Conservation (phyloP, 2,888 invertebrate genomes). For the Cataglyphis altisquamis region DNA sequence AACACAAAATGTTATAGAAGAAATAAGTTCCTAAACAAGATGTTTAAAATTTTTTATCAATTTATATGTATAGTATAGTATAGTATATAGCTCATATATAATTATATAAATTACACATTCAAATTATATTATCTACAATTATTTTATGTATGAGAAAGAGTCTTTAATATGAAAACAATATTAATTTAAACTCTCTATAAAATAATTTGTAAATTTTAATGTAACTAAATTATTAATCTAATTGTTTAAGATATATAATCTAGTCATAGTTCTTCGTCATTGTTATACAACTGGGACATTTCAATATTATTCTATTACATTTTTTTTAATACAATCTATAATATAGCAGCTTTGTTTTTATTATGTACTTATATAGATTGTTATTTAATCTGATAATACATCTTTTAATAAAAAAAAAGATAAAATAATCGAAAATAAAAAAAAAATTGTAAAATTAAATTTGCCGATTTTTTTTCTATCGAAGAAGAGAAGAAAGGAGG, state of each 20-base stretch:
- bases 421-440: background rate
- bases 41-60: background rate
- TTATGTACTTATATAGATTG: background rate
- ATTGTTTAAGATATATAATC: conserved; percentile 18
- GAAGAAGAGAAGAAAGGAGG: background rate
- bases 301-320: conserved; percentile 1
- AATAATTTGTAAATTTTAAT: conserved; percentile 11
- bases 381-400: background rate
- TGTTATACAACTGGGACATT: background rate
- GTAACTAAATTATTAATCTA: conserved; percentile 15
- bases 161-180: conserved; percentile 42
- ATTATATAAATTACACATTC: background rate
- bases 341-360: background rate
- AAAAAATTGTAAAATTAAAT: background rate
- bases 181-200: conserved; percentile 38
- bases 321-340: conserved; percentile 19
- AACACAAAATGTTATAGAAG: conserved; percentile 23
- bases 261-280: background rate
- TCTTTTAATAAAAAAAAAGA: background rate
- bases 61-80: background rate
- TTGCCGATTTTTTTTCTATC: conserved; percentile 16
- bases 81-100: background rate
- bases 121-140: conserved; percentile 8
- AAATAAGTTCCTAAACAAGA: conserved; percentile 13
- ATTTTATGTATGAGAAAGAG: background rate